Evolutionary conservation across 2,797 vertebrate species (phyloP).

Genomic region (Oceanodroma leucorhoa): DNA sequence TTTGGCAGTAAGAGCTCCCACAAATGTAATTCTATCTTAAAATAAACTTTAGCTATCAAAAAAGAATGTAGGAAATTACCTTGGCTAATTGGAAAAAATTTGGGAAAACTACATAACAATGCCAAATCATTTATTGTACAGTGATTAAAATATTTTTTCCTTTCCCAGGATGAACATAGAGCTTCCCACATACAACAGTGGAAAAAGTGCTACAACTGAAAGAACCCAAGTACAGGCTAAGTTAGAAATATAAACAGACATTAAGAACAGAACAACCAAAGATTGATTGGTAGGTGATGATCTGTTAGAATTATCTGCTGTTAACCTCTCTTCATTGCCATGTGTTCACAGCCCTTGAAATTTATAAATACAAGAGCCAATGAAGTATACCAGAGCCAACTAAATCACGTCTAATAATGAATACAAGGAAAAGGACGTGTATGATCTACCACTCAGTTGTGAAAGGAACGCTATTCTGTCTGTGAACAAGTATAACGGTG

Average conservation of each 20-base stretch:
- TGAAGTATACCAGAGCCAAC: neutral
- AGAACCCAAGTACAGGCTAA: neutral
- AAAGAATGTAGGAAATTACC: neutral
- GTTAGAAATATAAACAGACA: neutral
- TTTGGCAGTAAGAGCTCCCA: neutral
- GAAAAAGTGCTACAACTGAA: neutral
- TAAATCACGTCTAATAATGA: neutral
- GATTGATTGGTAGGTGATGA: neutral
- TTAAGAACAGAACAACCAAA: neutral
- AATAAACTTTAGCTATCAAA: neutral
- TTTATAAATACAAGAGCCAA: neutral
- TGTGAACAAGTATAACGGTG: accelerated
- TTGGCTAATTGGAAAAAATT: neutral
- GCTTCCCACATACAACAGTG: neutral
- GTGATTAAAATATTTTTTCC: neutral
- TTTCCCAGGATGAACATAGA: neutral
- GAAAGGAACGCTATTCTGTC: neutral
- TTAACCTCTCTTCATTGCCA: neutral
- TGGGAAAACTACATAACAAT: neutral
- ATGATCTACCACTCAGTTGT: neutral
- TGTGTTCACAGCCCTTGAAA: neutral
- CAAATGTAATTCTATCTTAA: neutral
- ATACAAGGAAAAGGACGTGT: neutral
- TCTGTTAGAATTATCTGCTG: neutral
- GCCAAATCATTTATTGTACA: neutral